Conservation (phyloP, 2,797 vertebrate genomes). For the Ctenopoma kingsleyae region DNA sequence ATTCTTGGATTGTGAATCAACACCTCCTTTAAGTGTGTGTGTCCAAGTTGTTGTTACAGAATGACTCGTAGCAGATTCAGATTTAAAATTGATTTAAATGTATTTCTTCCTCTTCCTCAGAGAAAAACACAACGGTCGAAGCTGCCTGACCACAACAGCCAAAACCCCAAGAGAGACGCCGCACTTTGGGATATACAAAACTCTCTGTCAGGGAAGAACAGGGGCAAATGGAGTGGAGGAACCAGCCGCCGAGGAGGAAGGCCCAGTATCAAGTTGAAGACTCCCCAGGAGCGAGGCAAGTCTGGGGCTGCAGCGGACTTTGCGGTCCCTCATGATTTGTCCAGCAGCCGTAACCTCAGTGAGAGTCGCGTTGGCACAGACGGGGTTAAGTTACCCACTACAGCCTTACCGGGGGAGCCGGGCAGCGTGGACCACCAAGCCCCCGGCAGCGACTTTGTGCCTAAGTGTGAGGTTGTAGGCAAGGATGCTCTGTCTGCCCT, state of each 20-base stretch:
- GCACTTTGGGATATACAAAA: constrained; percentile 88
- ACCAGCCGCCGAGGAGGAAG: constrained; percentile 79
- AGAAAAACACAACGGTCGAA: constrained; percentile 89
- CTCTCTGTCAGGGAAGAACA: constrained; percentile 81
- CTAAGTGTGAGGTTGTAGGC: constrained; percentile 93
- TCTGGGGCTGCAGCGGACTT: constrained; percentile 55
- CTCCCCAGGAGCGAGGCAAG: constrained; percentile 58
- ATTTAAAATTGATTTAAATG: constrained; percentile 19
- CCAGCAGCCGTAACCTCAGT: constrained; percentile 90
- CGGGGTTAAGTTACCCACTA: constrained; percentile 72
- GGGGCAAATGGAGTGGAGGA: constrained; percentile 86
- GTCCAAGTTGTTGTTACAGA: constrained; percentile 27
- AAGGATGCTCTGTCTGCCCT: constrained; percentile 95
- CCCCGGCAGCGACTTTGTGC: constrained; percentile 89
- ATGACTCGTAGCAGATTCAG: constrained; percentile 24
- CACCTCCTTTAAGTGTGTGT: constrained; percentile 16
- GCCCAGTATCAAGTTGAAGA: constrained; percentile 67
- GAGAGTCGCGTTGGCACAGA: constrained; percentile 71
- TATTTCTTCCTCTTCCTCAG: constrained; percentile 66
- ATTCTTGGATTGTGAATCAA: constrained; percentile 45
- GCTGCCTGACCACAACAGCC: constrained; percentile 90
- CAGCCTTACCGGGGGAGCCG: constrained; percentile 88
- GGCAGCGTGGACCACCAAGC: constrained; percentile 95
- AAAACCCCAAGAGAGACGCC: constrained; percentile 86
- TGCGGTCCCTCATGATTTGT: constrained; percentile 78